Evolutionary conservation across 2,797 vertebrate species (phyloP).

Genomic region (Pseudotriccus pelzelni): DNA sequence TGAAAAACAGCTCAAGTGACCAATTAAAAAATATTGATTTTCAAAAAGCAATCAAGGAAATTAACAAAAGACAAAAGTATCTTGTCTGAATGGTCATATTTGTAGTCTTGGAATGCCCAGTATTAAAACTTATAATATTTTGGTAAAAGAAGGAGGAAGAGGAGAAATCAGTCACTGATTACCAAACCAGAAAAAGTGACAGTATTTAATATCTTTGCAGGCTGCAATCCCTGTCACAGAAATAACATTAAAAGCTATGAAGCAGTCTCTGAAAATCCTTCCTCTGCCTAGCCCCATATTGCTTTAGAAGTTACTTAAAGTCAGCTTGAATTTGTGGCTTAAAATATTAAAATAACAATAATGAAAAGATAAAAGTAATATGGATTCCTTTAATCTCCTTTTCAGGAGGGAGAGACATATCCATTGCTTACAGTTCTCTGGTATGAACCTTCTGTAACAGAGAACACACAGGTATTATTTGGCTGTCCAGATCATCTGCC

Average conservation of each 20-base stretch:
- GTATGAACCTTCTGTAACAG: neutral
- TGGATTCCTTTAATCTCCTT: neutral
- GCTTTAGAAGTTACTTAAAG: neutral
- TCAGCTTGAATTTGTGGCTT: neutral
- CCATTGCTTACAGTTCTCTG: neutral
- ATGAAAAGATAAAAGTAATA: neutral
- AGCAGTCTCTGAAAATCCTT: neutral
- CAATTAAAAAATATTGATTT: slow-evolving; percentile 9
- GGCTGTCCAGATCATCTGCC: neutral
- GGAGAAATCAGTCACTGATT: neutral
- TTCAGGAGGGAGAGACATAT: neutral
- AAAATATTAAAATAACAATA: slow-evolving; percentile 23
- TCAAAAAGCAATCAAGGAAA: slow-evolving; percentile 1
- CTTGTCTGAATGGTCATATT: neutral
- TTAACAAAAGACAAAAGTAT: slow-evolving; percentile 10
- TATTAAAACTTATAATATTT: neutral
- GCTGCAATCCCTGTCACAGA: neutral
- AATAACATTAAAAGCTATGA: neutral
- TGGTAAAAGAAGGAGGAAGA: neutral
- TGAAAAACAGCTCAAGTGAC: slow-evolving; percentile 45
- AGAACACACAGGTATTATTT: neutral
- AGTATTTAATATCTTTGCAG: neutral
- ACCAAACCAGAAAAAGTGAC: neutral
- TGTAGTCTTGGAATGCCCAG: neutral
- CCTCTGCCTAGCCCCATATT: neutral